Percentiles rank a stretch among this genome's conserved stretches.
Evolutionary conservation across 2,113 vertebrate species (phyloP).

Genomic region (Oncorhynchus tshawytscha): DNA sequence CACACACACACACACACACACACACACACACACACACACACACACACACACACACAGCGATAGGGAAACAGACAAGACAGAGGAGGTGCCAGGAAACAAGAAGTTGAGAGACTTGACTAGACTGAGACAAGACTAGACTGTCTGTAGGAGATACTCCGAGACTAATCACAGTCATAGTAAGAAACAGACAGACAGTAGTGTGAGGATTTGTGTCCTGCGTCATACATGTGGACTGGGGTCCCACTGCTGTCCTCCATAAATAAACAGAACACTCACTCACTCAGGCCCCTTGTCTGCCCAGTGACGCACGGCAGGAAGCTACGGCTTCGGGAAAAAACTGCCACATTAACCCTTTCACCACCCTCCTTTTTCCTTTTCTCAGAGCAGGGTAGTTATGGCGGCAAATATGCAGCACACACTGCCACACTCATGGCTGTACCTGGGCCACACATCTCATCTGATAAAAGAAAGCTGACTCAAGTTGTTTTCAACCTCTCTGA

Average conservation of each 20-base stretch:
- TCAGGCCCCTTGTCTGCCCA: constrained; percentile 37
- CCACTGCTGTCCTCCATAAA: constrained; percentile 18
- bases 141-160: neutral
- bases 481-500: constrained; percentile 75
- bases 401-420: constrained; percentile 16
- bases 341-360: constrained; percentile 61
- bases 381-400: neutral
- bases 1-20: too few species aligned
- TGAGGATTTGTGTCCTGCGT: neutral
- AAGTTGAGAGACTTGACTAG: neutral
- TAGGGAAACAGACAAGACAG: neutral
- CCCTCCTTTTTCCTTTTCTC: neutral
- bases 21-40: too few species aligned
- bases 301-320: constrained; percentile 55
- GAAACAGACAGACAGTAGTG: neutral
- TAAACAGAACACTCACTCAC: constrained; percentile 13
- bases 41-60: neutral
- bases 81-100: neutral
- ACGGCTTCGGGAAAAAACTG: neutral
- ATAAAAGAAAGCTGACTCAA: constrained; percentile 75
- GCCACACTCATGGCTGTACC: neutral
- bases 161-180: too few species aligned
- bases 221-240: constrained; percentile 9
- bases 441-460: constrained; percentile 39
- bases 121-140: neutral